phyloP scores from a whole-genome alignment of 2,888 invertebrate genomes.

The Ochlodes sylvanus region DNA sequence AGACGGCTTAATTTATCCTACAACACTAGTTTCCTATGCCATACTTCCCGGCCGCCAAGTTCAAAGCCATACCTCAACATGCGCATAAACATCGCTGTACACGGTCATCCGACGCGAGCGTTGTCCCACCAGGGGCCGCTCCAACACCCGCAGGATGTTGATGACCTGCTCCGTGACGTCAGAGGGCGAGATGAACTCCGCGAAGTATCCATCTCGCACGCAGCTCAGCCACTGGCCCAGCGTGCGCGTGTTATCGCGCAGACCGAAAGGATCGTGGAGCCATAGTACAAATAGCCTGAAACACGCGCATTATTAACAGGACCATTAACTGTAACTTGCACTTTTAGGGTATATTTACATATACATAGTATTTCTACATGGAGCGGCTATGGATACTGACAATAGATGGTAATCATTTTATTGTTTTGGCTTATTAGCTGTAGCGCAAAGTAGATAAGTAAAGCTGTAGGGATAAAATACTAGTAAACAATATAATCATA shows the following conservation, averaged over 20 bases:
- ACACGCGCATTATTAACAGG: too few relatives aligned
- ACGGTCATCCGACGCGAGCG: constrained; percentile 60
- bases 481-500: too few relatives aligned
- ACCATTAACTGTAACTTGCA: not conserved
- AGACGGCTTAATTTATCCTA: too few relatives aligned
- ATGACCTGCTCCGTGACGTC: constrained; percentile 77
- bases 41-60: too few relatives aligned
- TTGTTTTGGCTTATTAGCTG: too few relatives aligned
- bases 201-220: constrained; percentile 70
- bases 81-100: constrained; percentile 75
- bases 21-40: too few relatives aligned
- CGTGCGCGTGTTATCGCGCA: constrained; percentile 67
- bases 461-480: too few relatives aligned
- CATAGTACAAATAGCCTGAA: constrained; percentile 70
- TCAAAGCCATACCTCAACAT: constrained; percentile 71
- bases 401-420: too few relatives aligned
- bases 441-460: too few relatives aligned
- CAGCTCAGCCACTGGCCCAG: constrained; percentile 64
- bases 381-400: too few relatives aligned
- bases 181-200: constrained; percentile 66
- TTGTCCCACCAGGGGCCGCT: constrained; percentile 73
- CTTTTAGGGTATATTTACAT: too few relatives aligned
- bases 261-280: constrained; percentile 71
- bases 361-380: too few relatives aligned
- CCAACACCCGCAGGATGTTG: constrained; percentile 66